Evolutionary conservation across 2,797 vertebrate genomes (phyloP).

Genomic region (Pseudopleuronectes americanus): DNA sequence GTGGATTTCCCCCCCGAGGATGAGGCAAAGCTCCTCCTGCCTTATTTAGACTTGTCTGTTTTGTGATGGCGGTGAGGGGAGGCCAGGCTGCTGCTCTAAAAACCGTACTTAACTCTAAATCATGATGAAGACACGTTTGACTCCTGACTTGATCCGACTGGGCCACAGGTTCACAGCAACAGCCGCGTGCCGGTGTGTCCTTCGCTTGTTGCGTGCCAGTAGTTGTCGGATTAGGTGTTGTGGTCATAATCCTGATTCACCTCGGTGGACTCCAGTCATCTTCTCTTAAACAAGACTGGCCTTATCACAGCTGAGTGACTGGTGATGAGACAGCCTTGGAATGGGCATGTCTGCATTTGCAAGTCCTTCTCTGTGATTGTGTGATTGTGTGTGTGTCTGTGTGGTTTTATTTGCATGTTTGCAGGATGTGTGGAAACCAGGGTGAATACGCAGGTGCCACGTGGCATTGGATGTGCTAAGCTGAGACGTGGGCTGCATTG

Average conservation of each 20-base stretch:
- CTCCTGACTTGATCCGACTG: neutral
- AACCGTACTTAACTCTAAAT: slow-evolving; percentile 38
- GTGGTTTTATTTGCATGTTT: slow-evolving; percentile 16
- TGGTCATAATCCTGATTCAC: slow-evolving; percentile 53
- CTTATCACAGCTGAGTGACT: slow-evolving; percentile 34
- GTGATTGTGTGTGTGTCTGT: neutral
- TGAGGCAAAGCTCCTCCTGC: slow-evolving; percentile 25
- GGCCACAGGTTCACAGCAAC: slow-evolving; percentile 6
- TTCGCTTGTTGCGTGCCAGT: slow-evolving; percentile 13
- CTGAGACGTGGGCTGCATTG: slow-evolving; percentile 29
- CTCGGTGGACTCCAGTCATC: slow-evolving; percentile 38
- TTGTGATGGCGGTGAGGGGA: slow-evolving; percentile 23
- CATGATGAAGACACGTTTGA: slow-evolving; percentile 14
- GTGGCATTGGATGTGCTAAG: slow-evolving; percentile 59
- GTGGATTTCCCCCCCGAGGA: slow-evolving; percentile 44
- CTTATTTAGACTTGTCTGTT: slow-evolving; percentile 22
- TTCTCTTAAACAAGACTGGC: slow-evolving; percentile 25
- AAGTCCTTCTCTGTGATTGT: neutral
- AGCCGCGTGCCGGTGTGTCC: slow-evolving; percentile 9
- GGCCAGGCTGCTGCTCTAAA: too few relatives aligned
- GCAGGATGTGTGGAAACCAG: slow-evolving; percentile 37
- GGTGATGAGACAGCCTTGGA: slow-evolving; percentile 31
- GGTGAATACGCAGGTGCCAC: slow-evolving; percentile 61
- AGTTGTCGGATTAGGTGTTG: slow-evolving; percentile 20
- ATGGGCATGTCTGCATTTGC: slow-evolving; percentile 29